Evolutionary conservation across 2,797 vertebrate species (phyloP).

Genomic region (Epinephelus malabaricus): DNA sequence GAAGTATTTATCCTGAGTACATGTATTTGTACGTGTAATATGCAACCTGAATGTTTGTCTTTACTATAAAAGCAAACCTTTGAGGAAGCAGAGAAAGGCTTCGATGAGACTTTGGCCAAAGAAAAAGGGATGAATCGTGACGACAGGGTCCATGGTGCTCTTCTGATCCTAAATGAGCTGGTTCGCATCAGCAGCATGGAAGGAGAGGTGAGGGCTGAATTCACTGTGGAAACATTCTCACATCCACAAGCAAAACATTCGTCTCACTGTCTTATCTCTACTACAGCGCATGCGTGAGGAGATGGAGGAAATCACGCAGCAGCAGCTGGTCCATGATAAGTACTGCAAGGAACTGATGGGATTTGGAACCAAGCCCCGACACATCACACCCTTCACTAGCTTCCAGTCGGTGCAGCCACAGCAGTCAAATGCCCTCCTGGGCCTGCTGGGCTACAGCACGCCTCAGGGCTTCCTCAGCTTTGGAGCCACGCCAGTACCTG

Average conservation of each 20-base stretch:
- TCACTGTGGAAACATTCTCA: background rate
- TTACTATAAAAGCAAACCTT: conserved; percentile 91
- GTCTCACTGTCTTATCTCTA: background rate
- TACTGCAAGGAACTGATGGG: conserved; percentile 98
- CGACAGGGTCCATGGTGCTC: conserved; percentile 95
- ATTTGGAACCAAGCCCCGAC: conserved; percentile 95
- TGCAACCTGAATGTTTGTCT: conserved; percentile 10
- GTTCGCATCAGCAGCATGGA: conserved; percentile 99
- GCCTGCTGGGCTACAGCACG: conserved; percentile 94
- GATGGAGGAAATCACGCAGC: conserved; percentile 99
- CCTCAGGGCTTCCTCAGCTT: conserved; percentile 96
- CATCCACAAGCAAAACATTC: background rate
- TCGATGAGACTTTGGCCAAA: conserved; percentile 96
- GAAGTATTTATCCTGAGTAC: background rate
- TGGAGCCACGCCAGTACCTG: conserved; percentile 90
- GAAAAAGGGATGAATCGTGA: conserved; percentile 99
- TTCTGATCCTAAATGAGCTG: conserved; percentile 97
- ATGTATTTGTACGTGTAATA: background rate
- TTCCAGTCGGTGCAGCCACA: conserved; percentile 97
- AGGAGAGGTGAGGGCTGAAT: conserved; percentile 91
- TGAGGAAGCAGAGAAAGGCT: conserved; percentile 97
- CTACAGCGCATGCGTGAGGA: conserved; percentile 96
- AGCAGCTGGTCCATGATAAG: conserved; percentile 97
- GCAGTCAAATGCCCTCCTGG: conserved; percentile 95
- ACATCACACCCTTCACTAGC: conserved; percentile 97